Percentiles rank a stretch among this genome's conserved stretches.
phyloP scores from a whole-genome alignment of 2,888 invertebrate species.

The Eledona agricola region DNA sequence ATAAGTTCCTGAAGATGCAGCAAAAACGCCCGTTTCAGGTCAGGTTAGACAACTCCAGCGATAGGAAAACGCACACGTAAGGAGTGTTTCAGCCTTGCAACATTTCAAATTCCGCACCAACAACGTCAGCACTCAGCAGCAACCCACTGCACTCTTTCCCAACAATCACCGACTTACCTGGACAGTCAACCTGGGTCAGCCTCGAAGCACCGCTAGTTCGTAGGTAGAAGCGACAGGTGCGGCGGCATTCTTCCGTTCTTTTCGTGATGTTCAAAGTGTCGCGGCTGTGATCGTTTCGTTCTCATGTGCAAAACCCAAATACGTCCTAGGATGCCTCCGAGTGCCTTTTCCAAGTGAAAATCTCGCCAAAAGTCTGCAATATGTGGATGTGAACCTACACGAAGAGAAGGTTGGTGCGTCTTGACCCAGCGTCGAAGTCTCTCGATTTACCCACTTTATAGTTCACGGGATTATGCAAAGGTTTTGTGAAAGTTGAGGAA shows the following conservation, averaged over 20 bases:
- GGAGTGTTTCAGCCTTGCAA: no score
- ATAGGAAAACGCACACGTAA: no score
- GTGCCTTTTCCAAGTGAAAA: no score
- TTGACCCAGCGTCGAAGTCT: slow-evolving; percentile 14
- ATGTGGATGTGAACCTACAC: slow-evolving; percentile 12
- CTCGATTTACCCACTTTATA: neutral
- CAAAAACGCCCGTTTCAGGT: no score
- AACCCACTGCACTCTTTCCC: slow-evolving; percentile 21
- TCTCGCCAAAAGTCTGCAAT: neutral
- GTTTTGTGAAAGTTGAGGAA: no score
- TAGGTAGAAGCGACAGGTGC: slow-evolving; percentile 52
- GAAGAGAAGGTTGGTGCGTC: slow-evolving; percentile 7
- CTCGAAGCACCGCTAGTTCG: slow-evolving; percentile 50
- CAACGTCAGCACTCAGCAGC: no score
- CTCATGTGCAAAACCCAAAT: no score
- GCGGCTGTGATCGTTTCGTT: neutral
- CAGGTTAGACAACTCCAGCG: no score
- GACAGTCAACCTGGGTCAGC: slow-evolving; percentile 48
- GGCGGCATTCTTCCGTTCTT: slow-evolving; percentile 48
- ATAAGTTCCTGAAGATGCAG: no score
- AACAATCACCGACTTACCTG: slow-evolving; percentile 35
- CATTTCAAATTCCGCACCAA: no score
- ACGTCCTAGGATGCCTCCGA: no score
- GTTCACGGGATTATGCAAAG: slow-evolving; percentile 10
- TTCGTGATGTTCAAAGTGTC: slow-evolving; percentile 4